Evolutionary conservation across 2,797 vertebrate species (phyloP), one percentile per base, ranked within the genome.

Genomic region (Sparus aurata): DNA sequence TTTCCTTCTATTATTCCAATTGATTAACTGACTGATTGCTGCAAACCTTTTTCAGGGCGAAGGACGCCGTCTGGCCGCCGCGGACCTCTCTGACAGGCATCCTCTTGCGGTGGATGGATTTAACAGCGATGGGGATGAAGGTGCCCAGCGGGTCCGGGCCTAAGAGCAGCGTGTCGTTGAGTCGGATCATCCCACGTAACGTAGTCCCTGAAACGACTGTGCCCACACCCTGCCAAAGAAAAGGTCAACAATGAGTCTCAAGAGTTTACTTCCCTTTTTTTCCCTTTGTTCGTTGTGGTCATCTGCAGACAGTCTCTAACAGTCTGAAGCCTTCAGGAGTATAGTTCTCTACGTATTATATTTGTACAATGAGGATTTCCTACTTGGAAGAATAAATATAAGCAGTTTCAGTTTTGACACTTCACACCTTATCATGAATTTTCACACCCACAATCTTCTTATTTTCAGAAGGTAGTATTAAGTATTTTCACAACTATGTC

Each of bases 121-220:
- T 99, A 55, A 99, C 98, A 1, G 98, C 96, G 20, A 99, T 99
- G 75, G 98, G 89, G 63, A 97, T 94, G 93, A 99, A 99, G 91
- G 94, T 96, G 64, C 98, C 98, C 60, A 99, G 91, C 0, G 98
- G 98, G 83, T 99, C 98, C 0, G 98, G 98, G 30, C 98, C 98
- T 68, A 99, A 93, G 25, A 99, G 95, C 91, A 99, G 92, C 0
- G 96, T 97, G 92, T 99, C 98, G 66, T 99, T 99, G 68, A 99
- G 94, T 62, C 97, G 96, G 87, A 99, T 99, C 23, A 99, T 89
- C 70, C 98, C 98, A 58, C 97, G 96, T 89, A 99, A 91, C 1
- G 97, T 99, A 0, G 98, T 99, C 20, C 98, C 98, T 4, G 98
- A 99, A 27, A 99, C 98, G 60, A 99, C 98, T 0, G 98, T 99